A percentile compares a stretch with the other conserved stretches of the same genome.
These are phyloP conservation scores for Astyanax mexicanus DNA, from an alignment of 2,797 vertebrate genomes.

Conservation along the genomic window DNA sequence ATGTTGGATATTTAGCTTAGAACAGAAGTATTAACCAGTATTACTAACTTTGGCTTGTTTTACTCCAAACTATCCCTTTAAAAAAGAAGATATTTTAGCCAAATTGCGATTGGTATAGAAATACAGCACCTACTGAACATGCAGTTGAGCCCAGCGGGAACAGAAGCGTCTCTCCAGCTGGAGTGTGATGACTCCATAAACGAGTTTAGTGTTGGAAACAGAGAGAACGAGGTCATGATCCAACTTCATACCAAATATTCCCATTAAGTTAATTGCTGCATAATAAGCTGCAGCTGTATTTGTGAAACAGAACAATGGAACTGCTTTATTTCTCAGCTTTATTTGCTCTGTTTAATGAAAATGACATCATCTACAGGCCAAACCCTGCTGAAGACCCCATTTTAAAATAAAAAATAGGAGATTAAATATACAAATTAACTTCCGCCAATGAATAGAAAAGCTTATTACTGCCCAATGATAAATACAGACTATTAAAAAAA, in stretches of 20 bases:
- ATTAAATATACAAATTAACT: background rate
- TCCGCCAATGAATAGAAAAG: background rate
- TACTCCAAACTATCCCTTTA: background rate
- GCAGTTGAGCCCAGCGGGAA: background rate
- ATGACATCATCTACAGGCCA: background rate
- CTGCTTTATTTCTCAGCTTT: background rate
- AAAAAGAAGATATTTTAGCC: background rate
- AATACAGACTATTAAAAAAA: background rate
- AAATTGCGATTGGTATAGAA: too few species aligned
- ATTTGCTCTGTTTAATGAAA: conserved; percentile 3
- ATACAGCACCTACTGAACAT: too few species aligned
- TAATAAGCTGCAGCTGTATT: background rate
- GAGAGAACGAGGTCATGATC: background rate
- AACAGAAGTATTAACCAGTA: too few species aligned
- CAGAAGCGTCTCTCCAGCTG: background rate
- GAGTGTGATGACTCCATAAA: background rate
- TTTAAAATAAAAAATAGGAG: background rate
- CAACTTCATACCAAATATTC: conserved; percentile 2
- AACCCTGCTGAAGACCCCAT: background rate
- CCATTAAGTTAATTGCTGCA: background rate
- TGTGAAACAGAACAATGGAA: background rate
- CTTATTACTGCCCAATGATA: background rate
- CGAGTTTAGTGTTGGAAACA: background rate
- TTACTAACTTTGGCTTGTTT: background rate
- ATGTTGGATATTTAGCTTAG: too few species aligned